These are phyloP conservation scores for Morinoia aosen DNA, from an alignment of 2,888 invertebrate genomes.

Conservation along the genomic window DNA sequence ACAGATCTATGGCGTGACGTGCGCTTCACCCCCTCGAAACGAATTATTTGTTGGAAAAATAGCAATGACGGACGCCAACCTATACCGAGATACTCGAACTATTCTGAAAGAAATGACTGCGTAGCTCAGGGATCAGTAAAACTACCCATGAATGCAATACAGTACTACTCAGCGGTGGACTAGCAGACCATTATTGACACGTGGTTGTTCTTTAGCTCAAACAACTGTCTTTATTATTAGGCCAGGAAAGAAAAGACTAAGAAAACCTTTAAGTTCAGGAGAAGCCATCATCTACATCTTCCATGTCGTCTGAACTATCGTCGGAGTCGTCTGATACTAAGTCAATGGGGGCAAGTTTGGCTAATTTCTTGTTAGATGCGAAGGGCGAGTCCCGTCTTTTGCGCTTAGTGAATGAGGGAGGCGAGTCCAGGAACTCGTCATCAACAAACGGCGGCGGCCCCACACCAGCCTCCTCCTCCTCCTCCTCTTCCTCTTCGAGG, in stretches of 20 bases:
- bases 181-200: neutral
- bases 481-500: neutral
- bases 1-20: neutral
- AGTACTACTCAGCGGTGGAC: neutral
- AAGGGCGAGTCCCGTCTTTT: neutral
- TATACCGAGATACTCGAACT: neutral
- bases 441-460: neutral
- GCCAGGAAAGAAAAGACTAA: neutral
- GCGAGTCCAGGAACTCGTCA: neutral
- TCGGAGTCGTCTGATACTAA: constrained; percentile 13
- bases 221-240: neutral
- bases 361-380: neutral
- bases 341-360: neutral
- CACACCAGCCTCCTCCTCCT: neutral
- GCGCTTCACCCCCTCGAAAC: neutral
- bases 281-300: constrained; percentile 34
- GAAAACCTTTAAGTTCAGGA: neutral
- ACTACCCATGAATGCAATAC: neutral
- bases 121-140: neutral
- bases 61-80: neutral
- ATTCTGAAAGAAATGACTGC: neutral
- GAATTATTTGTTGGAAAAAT: neutral
- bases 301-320: constrained; percentile 30
- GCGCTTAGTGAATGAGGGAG: constrained; percentile 6
- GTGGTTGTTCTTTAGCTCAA: constrained; percentile 1